Base-by-base conservation (phyloP, 2,888 invertebrate species). In the Myopa testacea region DNA sequence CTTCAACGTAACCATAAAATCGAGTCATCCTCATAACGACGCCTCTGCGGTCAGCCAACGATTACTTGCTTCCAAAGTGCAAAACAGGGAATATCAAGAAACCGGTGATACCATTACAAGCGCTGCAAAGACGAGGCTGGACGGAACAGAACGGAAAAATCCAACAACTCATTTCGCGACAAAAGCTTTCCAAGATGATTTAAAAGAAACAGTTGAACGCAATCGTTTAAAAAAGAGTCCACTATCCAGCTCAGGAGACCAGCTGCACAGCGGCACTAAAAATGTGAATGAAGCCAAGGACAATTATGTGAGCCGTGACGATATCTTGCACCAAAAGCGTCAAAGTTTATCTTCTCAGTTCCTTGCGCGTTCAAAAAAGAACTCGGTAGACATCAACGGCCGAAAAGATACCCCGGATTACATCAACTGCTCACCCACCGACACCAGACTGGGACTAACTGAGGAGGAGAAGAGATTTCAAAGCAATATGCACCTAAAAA, bases 1-100 rank as follows among this genome's bases (percentile, higher is more conserved):
- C 87, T 96, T 94, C 87, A 94, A 94, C 86, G 93, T 94, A 72
- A 94, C 94, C 8, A 94, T 93, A 88, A 95, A 95, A 88, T 94
- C 89, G 62, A 87, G 87, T 84, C 85, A 85, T 75, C 83, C 84
- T 58, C 86, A 84, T 77, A 83, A 82, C 37, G 75, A 16, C 6
- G 16, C 58, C 5, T 81, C 84, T 40, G 76, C 76, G 4, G 76
- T 74, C 14, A 14, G 38, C 10, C 65, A 65, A 34, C 34, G 38
- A 38, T 16, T 65, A 6, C 70, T 68, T 0, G 69, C 71, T 12
- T 34, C 69, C n/a, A 72, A 82, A 71, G 81, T 81, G 34, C 82
- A 82, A 60, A 83, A 82, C 10, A 62, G 81, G 14, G 83, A 82
- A 4, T 38, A 90, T 89, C 16, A 86, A 4, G 62, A 81, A 6